Conservation (phyloP, 2,113 vertebrate species). For the Apistogramma diplotaenia region DNA sequence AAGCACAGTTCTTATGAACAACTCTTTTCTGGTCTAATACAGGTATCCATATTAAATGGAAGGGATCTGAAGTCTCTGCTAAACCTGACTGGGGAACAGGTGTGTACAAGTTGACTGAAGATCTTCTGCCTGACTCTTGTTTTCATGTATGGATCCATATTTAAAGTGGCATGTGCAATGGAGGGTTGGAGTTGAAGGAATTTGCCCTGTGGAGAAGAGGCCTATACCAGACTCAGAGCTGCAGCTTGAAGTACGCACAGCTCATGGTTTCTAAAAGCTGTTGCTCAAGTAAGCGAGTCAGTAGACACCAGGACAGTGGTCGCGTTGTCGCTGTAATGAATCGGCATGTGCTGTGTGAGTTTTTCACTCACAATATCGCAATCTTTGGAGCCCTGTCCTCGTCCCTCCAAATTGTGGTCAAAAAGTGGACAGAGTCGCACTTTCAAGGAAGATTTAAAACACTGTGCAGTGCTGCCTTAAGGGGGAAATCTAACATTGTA, state of each 20-base stretch:
- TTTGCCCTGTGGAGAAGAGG: constrained; percentile 34
- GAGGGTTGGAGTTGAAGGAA: constrained; percentile 34
- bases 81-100: constrained; percentile 91
- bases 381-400: too few species aligned
- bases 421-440: too few species aligned
- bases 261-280: constrained; percentile 10
- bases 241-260: constrained; percentile 24
- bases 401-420: too few species aligned
- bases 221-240: constrained; percentile 33
- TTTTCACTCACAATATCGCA: too few species aligned
- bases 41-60: constrained; percentile 88
- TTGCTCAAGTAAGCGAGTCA: constrained; percentile 38
- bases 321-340: neutral
- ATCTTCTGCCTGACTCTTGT: neutral
- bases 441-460: too few species aligned
- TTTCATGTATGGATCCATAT: constrained; percentile 25
- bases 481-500: too few species aligned
- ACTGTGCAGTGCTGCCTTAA: too few species aligned
- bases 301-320: neutral
- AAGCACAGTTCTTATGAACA: neutral
- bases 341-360: too few species aligned
- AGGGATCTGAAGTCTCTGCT: constrained; percentile 80
- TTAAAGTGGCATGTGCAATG: constrained; percentile 18
- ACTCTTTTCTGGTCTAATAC: neutral
- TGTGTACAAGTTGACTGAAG: constrained; percentile 58